Percentiles rank a stretch among this genome's conserved stretches.
phyloP scores from a whole-genome alignment of 2,888 invertebrate species.

The Beris chalybata region DNA sequence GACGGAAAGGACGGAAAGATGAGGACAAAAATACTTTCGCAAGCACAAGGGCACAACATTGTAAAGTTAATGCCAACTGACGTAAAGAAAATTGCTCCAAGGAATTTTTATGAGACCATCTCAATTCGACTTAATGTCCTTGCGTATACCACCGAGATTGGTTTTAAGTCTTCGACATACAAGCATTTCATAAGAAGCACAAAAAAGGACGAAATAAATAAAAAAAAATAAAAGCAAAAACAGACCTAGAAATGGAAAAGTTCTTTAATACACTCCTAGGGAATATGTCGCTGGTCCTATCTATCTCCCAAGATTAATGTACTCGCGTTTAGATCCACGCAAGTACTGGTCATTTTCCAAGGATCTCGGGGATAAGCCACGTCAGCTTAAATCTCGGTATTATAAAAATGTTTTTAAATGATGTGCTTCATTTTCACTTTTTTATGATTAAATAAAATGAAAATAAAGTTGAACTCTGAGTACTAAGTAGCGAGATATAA shows the following conservation, averaged over 20 bases:
- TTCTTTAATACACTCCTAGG: slow-evolving; percentile 22
- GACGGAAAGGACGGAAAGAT: slow-evolving; percentile 10
- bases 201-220: neutral
- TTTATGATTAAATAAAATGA: no score
- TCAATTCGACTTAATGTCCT: slow-evolving; percentile 33
- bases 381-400: no score
- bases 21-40: slow-evolving; percentile 19
- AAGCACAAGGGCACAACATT: slow-evolving; percentile 29
- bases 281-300: slow-evolving; percentile 3
- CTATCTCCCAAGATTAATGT: no score
- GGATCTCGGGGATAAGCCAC: no score
- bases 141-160: slow-evolving; percentile 31
- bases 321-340: no score
- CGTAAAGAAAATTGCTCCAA: slow-evolving; percentile 36
- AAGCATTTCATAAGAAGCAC: slow-evolving; percentile 16
- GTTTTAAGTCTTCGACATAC: slow-evolving; percentile 31
- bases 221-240: slow-evolving; percentile 22
- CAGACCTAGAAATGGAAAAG: slow-evolving; percentile 7
- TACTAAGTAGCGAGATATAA: no score
- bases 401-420: no score
- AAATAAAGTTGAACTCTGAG: no score
- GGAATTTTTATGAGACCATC: slow-evolving; percentile 37
- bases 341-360: no score
- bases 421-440: no score
- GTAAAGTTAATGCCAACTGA: slow-evolving; percentile 36